Percentiles rank a stretch among this genome's conserved stretches.
Evolutionary conservation across 2,888 invertebrate species (phyloP).

Genomic region (Eupithecia exiguata): DNA sequence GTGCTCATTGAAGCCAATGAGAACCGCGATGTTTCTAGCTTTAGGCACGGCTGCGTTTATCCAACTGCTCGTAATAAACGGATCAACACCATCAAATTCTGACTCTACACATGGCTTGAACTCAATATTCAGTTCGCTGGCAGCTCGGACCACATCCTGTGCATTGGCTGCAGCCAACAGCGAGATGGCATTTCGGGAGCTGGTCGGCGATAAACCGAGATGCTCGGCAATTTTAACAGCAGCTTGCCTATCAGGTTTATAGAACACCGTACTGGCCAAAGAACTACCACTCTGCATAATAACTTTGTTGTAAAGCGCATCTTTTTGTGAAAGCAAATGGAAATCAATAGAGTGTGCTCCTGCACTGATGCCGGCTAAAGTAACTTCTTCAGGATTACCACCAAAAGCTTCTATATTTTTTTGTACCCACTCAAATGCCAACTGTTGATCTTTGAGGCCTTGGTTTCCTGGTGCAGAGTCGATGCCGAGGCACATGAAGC

Average conservation of each 20-base stretch:
- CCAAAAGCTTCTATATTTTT: conserved; percentile 63
- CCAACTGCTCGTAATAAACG: conserved; percentile 56
- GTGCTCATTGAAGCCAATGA: conserved; percentile 61
- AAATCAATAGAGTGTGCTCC: conserved; percentile 61
- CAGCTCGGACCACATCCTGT: conserved; percentile 49
- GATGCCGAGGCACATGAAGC: conserved; percentile 65
- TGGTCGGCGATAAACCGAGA: conserved; percentile 48
- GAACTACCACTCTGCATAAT: conserved; percentile 62
- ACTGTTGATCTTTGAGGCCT: conserved; percentile 64
- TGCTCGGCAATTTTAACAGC: conserved; percentile 55
- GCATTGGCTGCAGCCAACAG: conserved; percentile 50
- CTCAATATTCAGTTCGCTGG: conserved; percentile 41
- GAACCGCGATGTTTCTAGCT: conserved; percentile 52
- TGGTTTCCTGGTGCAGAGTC: conserved; percentile 63
- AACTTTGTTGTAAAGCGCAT: conserved; percentile 55
- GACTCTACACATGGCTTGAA: conserved; percentile 63
- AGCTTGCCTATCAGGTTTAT: conserved; percentile 49
- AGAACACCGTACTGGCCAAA: conserved; percentile 47
- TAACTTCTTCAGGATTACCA: conserved; percentile 60
- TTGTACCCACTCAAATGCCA: conserved; percentile 63
- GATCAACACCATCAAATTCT: conserved; percentile 54
- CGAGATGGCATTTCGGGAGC: conserved; percentile 51
- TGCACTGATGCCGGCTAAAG: conserved; percentile 60
- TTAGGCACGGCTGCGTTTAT: conserved; percentile 52
- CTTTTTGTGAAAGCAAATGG: conserved; percentile 56